Percentiles rank a stretch among this genome's conserved stretches.
Evolutionary conservation across 2,113 vertebrate species (phyloP).

Genomic region (Psephotus haematonotus): DNA sequence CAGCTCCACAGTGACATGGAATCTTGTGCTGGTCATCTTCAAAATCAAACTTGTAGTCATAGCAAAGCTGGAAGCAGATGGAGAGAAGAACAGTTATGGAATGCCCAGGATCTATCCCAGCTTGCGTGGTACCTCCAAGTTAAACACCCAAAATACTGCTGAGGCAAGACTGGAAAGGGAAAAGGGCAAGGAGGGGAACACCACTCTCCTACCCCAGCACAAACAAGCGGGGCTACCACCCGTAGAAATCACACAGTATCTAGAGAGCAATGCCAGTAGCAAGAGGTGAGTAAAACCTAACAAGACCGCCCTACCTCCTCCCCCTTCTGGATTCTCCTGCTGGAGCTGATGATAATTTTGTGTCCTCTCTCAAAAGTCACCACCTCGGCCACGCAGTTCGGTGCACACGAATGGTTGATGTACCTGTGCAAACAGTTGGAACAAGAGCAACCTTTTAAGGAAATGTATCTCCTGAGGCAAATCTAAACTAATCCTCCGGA

Average conservation of each 20-base stretch:
- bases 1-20: slow-evolving; percentile 96
- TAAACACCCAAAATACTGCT: not conserved
- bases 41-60: slow-evolving; percentile 99
- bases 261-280: fast-evolving
- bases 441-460: not conserved
- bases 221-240: not conserved
- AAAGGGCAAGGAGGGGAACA: not conserved
- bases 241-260: fast-evolving
- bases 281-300: not conserved
- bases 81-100: not conserved
- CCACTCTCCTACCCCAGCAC: not conserved
- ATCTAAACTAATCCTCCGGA: not conserved
- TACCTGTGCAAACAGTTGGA: slow-evolving; percentile 75
- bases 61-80: slow-evolving; percentile 84
- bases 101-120: not conserved
- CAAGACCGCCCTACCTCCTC: slow-evolving; percentile 84
- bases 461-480: not conserved
- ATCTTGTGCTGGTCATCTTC: slow-evolving; percentile 99
- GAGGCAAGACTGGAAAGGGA: not conserved
- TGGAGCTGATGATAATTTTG: slow-evolving; percentile 99
- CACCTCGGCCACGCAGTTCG: slow-evolving; percentile 96
- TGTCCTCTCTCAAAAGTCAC: slow-evolving; percentile 95
- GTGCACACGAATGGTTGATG: slow-evolving; percentile 97
- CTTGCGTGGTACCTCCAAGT: not conserved
- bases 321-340: slow-evolving; percentile 93